Conservation (phyloP, 1,140 invertebrate genomes). For the Plodia interpunctella region DNA sequence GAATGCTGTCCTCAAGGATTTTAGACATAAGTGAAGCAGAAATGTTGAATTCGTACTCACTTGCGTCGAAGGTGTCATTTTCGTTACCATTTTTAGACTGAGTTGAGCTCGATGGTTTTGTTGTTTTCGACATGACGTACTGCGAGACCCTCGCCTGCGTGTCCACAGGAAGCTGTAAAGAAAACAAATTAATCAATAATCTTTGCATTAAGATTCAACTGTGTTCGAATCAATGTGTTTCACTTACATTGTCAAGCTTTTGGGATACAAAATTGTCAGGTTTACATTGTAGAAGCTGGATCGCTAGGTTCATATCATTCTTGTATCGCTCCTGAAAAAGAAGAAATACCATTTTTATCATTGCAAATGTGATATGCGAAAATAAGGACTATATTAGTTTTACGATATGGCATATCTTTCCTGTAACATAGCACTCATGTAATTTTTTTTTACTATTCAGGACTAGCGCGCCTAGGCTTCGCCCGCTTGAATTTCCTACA, state of each 20-base stretch:
- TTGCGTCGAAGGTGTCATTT: conserved; percentile 66
- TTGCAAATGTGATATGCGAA: no score
- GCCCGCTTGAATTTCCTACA: no score
- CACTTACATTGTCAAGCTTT: conserved; percentile 92
- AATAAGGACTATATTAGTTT: no score
- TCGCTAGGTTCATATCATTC: conserved; percentile 95
- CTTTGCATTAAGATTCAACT: conserved; percentile 11
- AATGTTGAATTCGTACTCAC: conserved; percentile 86
- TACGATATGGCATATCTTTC: no score
- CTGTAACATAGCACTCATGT: no score
- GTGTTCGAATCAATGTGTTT: conserved; percentile 18
- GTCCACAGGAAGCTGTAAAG: conserved; percentile 89
- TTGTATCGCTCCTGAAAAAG: conserved; percentile 92
- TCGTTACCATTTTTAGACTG: conserved; percentile 65
- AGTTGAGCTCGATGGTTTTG: conserved; percentile 67
- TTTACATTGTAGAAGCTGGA: conserved; percentile 96
- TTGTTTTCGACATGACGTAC: conserved; percentile 84
- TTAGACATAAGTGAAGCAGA: conserved; percentile 96
- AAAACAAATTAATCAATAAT: conserved; percentile 23
- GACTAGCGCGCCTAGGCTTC: no score
- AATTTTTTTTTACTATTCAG: no score
- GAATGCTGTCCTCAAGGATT: conserved; percentile 90
- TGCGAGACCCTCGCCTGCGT: conserved; percentile 92
- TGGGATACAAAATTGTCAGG: conserved; percentile 96
- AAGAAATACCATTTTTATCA: no score